Evolutionary conservation across 1,140 invertebrate species (phyloP), one percentile per base, ranked within the genome.

Genomic region (Drosophila bifasciata): DNA sequence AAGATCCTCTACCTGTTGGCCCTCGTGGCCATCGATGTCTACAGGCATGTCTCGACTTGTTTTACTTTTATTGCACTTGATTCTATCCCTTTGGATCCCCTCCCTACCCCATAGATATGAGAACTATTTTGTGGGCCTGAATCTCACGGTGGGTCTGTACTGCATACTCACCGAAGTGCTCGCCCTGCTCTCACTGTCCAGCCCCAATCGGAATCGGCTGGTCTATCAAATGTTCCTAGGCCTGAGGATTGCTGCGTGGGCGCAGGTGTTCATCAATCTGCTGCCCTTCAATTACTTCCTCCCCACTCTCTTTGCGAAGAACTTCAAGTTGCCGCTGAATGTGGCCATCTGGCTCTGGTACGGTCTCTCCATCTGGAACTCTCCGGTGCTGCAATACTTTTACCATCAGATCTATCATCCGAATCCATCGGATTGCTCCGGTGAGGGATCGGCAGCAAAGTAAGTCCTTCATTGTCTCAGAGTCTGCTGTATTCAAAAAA

Each of bases 391-490:
- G 43, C 90, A 91, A 36, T 91, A 90, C 49, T 91, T 90, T 45
- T 91, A 91, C 52, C 90, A 91, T 63, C 90, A 91, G 62, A 91
- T 91, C 44, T 91, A 91, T 72, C 90, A 91, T 15, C 89, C 79
- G 6, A 59, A 89, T 1, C 85, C 90, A 3, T 69, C 76, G 3
- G 90, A 91, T 46, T 91, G 90, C 51, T 81, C 83, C 16, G 90
- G 90, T 32, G 90, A 91, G 49, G 90, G 90, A 1, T 91, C 89
- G 5, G 90, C 90, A 1, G 83, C 89, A 11, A 91, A 90, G 85
- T 91, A 28, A 28, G 8, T 0, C 28, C 28, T 9, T 28, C 9
- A 9, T 28, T 9, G 3, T 3, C 28, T 3, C 28, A 28, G 28
- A 9, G 2, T 9, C 8, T 8, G 8, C 8, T 28, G 28, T 28